Evolutionary conservation across 2,888 invertebrate species (phyloP), one percentile per base, ranked within the genome.

Genomic region (Oligia strigilis): DNA sequence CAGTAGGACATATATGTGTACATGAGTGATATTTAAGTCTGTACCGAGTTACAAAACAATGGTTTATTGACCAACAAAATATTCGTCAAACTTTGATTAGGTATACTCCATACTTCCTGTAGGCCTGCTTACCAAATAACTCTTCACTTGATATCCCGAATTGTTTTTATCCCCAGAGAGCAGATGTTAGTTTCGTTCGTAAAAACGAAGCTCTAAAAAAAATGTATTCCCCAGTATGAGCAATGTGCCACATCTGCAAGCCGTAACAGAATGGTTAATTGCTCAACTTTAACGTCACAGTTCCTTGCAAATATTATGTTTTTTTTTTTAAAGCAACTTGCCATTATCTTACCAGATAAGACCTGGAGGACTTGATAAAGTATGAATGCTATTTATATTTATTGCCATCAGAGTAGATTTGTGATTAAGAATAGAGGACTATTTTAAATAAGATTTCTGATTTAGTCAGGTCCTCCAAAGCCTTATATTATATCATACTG

Each of bases 101-200:
- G 29, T 29, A 82, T 80, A 87, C 81, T 90, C 65, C 74, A 66
- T 65, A 78, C 70, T 69, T 73, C 40, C 62, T 81, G 77, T 82
- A 86, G 93, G 71, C 77, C 80, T 75, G 79, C 60, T 80, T 69
- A 94, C 95, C 94, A 95, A 93, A 91, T 87, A 91, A 96, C 97
- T 97, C 97, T 97, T 97, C 97, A 97, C 97, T 93, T 95, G 96
- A 97, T 89, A 95, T 96, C 96, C 96, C 94, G 89, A 92, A 93
- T 86, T 86, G 89, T 91, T 91, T 92, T 88, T 89, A 89, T 90
- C 93, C 95, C 96, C 94, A 90, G 94, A 96, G 96, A 96, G 95
- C 94, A 92, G 87, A 91, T 89, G 88, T 90, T 91, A 89, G 82
- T 91, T 92, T 82, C 82, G 82, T 87, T 87, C 92, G 85, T 81